Evolutionary conservation across 2,888 invertebrate genomes (phyloP), one percentile per base, ranked within the genome.

Genomic region (Drosophila nr. perissopoda): DNA sequence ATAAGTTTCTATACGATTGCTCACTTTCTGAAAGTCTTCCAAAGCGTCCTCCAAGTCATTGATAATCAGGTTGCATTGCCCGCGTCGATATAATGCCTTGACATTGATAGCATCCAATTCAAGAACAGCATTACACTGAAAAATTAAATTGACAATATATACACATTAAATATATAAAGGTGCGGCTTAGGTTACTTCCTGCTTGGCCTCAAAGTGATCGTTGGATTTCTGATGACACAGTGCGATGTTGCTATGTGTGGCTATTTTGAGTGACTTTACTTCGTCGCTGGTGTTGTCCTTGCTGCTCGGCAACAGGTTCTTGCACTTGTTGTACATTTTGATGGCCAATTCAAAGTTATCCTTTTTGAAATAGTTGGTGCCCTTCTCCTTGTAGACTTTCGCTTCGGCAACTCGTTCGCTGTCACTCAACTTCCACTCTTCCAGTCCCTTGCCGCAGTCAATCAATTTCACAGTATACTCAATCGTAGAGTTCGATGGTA

Each of bases 11-110:
- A 6, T 11, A 18, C 5, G 13, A n/a, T n/a, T 1, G 21, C 58
- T 68, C 49, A 91, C 92, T 61, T 94, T 94, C 83, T 96, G 94
- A 93, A 98, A 99, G 92, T 98, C 97, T 38, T 94, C 92, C 46
- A 96, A 93, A 0, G 99, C 99, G 16, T 94, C 92, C 59, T 97
- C 95, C 0, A 96, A 96, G 69, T 99, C 98, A 34, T 96, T 96
- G 10, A 97, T 92, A 0, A 94, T 95, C 59, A 97, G 92, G 78
- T 95, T 93, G 0, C 98, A 98, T 94, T 96, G 96, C 0, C 98
- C 99, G 80, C 97, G 94, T 82, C 99, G 94, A 93, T 98, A 99
- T 34, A 97, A 94, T 0, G 97, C 99, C 93, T 99, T 99, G 16
- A 97, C 96, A 92, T 97, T 98, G 31, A 94, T 94, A 0, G 95